Percentiles rank a stretch among this genome's conserved stretches.
These are phyloP conservation scores for Pecten maximus DNA, from an alignment of 2,888 invertebrate species.

Conservation along the genomic window DNA sequence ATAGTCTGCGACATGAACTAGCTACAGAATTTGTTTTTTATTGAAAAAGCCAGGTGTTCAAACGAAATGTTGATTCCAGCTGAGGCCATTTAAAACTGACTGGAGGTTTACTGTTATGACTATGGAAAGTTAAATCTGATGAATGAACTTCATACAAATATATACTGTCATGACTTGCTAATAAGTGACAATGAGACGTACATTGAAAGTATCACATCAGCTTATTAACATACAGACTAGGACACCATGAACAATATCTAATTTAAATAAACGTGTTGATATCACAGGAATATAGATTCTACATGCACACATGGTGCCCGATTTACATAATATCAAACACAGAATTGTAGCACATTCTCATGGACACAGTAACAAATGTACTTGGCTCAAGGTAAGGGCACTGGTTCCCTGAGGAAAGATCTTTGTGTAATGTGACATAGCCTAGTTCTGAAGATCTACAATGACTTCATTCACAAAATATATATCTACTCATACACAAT, in stretches of 20 bases:
- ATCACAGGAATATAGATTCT: background rate
- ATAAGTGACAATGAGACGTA: background rate
- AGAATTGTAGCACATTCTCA: background rate
- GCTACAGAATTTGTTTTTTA: too few species aligned
- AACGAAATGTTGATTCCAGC: too few species aligned
- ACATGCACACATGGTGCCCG: background rate
- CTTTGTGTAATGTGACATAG: background rate
- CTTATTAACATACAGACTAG: background rate
- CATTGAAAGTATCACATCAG: background rate
- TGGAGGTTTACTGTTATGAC: too few species aligned
- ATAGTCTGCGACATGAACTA: too few species aligned
- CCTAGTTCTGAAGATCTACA: background rate
- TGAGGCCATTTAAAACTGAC: too few species aligned
- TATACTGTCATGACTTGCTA: background rate
- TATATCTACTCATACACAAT: background rate
- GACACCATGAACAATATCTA: background rate
- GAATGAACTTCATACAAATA: background rate
- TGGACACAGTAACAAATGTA: background rate
- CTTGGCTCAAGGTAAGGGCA: background rate
- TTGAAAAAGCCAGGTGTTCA: too few species aligned
- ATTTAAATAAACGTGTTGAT: background rate
- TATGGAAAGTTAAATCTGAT: too few species aligned
- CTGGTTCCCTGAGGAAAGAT: background rate
- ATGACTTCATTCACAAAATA: background rate
- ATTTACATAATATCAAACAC: background rate